A percentile compares a stretch with the other conserved stretches of the same genome.
Evolutionary conservation across 1,140 invertebrate species (phyloP).

Genomic region (Drosophila azteca): DNA sequence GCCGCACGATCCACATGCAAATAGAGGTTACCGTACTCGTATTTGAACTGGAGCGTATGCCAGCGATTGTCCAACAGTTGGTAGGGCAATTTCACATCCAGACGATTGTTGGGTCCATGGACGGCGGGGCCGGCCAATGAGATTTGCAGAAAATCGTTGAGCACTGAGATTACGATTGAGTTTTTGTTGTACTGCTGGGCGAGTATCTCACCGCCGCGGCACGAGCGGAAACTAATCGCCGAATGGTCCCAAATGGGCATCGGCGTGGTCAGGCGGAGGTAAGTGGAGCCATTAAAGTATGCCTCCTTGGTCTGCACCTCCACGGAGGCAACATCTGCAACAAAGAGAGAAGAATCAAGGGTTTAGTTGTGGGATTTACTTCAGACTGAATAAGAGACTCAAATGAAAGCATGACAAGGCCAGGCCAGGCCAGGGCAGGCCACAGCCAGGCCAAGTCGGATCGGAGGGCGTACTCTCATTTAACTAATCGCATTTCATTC

Average conservation of each 20-base stretch:
- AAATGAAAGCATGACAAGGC: slow-evolving; percentile 61
- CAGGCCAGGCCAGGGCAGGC: slow-evolving; percentile 48
- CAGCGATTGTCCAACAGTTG: slow-evolving; percentile 91
- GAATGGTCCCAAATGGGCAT: slow-evolving; percentile 90
- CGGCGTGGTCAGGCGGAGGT: slow-evolving; percentile 87
- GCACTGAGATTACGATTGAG: slow-evolving; percentile 87
- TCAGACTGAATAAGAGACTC: slow-evolving; percentile 6
- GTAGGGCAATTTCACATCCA: slow-evolving; percentile 87
- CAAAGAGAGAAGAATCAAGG: slow-evolving; percentile 34
- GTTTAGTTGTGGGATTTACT: slow-evolving; percentile 16
- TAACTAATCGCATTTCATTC: slow-evolving; percentile 74
- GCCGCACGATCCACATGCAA: slow-evolving; percentile 84
- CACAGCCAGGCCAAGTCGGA: slow-evolving; percentile 42
- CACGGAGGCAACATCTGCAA: slow-evolving; percentile 68
- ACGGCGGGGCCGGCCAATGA: slow-evolving; percentile 86
- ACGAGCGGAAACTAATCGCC: slow-evolving; percentile 91
- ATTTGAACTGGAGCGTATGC: slow-evolving; percentile 86
- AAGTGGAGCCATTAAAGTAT: slow-evolving; percentile 91
- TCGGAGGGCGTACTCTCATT: slow-evolving; percentile 31
- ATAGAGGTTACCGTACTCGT: slow-evolving; percentile 87
- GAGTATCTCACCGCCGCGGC: slow-evolving; percentile 90
- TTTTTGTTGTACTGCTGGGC: slow-evolving; percentile 88
- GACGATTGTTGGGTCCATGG: slow-evolving; percentile 84
- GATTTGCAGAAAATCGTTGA: slow-evolving; percentile 88
- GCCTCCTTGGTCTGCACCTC: slow-evolving; percentile 87